Conservation (phyloP, 2,797 vertebrate genomes). For the Jordanella pulchra region DNA sequence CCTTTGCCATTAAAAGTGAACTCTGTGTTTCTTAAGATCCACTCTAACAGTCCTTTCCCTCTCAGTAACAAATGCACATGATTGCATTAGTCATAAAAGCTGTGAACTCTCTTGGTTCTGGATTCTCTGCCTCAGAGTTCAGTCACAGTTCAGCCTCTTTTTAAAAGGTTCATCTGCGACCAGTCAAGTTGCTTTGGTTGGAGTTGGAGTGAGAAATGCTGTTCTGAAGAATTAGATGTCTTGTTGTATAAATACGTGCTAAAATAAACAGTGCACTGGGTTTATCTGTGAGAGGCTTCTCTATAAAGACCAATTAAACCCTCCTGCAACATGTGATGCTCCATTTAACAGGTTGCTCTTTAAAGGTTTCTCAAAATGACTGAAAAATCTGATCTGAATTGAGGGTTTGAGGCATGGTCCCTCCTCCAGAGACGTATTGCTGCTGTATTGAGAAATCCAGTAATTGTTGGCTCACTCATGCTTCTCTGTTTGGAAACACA, state of each 20-base stretch:
- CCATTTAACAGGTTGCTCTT: constrained; percentile 13
- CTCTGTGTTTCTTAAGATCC: constrained; percentile 15
- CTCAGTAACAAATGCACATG: constrained; percentile 18
- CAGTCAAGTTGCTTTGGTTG: constrained; percentile 1
- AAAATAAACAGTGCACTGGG: not conserved
- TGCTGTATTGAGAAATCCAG: constrained; percentile 18
- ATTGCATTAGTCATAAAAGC: constrained; percentile 44
- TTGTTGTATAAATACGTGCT: not conserved
- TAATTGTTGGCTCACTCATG: constrained; percentile 12
- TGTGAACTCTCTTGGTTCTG: constrained; percentile 66
- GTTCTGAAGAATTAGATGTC: constrained; percentile 1
- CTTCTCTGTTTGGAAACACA: constrained; percentile 11
- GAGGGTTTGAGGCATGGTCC: not conserved
- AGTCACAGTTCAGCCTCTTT: constrained; percentile 59
- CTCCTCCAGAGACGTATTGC: constrained; percentile 9
- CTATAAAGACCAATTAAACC: not conserved
- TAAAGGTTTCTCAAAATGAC: not conserved
- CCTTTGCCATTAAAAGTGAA: constrained; percentile 8
- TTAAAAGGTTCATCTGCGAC: constrained; percentile 24
- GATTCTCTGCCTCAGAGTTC: constrained; percentile 68
- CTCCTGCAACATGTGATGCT: constrained; percentile 6
- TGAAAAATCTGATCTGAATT: not conserved
- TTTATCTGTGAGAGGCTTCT: constrained; percentile 1
- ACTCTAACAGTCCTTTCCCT: constrained; percentile 13
- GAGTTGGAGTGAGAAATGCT: not conserved